Base-by-base conservation (phyloP, 2,113 vertebrate species). In the Microcebus tavaratra region DNA sequence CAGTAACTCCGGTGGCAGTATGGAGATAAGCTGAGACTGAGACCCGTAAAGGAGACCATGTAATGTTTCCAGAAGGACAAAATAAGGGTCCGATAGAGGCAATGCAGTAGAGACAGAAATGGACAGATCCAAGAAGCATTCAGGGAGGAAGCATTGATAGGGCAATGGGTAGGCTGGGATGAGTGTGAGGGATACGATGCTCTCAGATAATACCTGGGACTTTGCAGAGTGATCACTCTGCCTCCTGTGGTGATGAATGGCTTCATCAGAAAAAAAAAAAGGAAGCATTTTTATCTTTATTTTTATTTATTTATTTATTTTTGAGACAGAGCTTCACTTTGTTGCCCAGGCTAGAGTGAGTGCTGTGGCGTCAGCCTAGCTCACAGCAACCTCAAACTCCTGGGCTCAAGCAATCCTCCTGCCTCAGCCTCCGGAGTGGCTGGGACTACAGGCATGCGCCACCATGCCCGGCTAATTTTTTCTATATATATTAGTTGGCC, bases 181-280 rank as follows among this genome's bases (percentile, higher is more conserved):
- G 67, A 57, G 45, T 21, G 61, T 5, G 31, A 55, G 29, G 45
- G 50, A 25, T 11, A 5, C 20, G 5, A 23, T 73, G 70, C 65
- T 55, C 86, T 67, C 90, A 86, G 21, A 34, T 75, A 55, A 76
- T 68, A 61, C 34, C 18, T 45, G 53, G 34, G 39, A 97, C 76
- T 70, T 86, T 83, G 42, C 55, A 85, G 76, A 93, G 39, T 72
- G 45, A 42, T 48, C 45, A 31, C 39, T n/a, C n/a, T 57, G 36
- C 31, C 78, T 83, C 48, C 48, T 15, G 6, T 80, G 76, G 55
- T 7, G 72, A 73, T 36, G 59, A 91, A 72, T n/a, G 68, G n/a
- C 50, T 88, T 94, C 17, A n/a, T 53, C 59, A 57, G 25, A 53
- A 94, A 83, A 83, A 83, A 83, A 83, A 29, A 55, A 91, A 89